phyloP scores from a whole-genome alignment of 2,888 invertebrate species.

The Xestoiulus laeticollis region DNA sequence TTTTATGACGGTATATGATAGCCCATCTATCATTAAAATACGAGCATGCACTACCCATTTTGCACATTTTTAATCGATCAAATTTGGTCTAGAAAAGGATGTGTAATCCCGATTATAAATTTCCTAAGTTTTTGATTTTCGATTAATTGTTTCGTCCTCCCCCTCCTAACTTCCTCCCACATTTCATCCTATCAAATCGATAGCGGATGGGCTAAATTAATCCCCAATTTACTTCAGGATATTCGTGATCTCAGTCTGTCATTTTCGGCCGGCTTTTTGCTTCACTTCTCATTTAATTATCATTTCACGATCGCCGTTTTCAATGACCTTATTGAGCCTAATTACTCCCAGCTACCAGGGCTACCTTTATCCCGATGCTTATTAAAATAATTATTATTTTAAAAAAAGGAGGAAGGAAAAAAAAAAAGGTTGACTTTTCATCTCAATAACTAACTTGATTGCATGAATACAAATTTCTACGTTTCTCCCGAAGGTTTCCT shows the following conservation, averaged over 20 bases:
- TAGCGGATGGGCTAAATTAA: conserved; percentile 37
- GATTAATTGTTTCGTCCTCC: conserved; percentile 21
- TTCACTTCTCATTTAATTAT: conserved; percentile 44
- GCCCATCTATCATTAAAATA: background rate
- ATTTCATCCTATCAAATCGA: conserved; percentile 24
- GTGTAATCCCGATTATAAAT: conserved; percentile 22
- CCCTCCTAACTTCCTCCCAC: conserved; percentile 14
- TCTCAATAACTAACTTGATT: conserved; percentile 2
- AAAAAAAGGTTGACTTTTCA: conserved; percentile 28
- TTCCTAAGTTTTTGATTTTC: background rate
- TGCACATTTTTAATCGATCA: background rate
- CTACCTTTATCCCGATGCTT: conserved; percentile 33
- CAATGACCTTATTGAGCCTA: conserved; percentile 42
- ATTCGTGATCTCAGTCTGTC: conserved; percentile 29
- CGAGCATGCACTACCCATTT: background rate
- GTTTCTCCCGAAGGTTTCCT: background rate
- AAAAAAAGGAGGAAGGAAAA: background rate
- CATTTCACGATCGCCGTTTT: conserved; percentile 36
- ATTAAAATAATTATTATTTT: conserved; percentile 34
- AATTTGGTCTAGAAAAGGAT: background rate
- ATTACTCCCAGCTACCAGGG: conserved; percentile 38
- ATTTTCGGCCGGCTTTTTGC: conserved; percentile 40
- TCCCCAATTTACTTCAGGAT: conserved; percentile 45
- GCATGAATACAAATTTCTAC: conserved; percentile 3
- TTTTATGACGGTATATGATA: background rate